Evolutionary conservation across 2,797 vertebrate genomes (phyloP), one percentile per base, ranked within the genome.

Genomic region (Xenops minutus): DNA sequence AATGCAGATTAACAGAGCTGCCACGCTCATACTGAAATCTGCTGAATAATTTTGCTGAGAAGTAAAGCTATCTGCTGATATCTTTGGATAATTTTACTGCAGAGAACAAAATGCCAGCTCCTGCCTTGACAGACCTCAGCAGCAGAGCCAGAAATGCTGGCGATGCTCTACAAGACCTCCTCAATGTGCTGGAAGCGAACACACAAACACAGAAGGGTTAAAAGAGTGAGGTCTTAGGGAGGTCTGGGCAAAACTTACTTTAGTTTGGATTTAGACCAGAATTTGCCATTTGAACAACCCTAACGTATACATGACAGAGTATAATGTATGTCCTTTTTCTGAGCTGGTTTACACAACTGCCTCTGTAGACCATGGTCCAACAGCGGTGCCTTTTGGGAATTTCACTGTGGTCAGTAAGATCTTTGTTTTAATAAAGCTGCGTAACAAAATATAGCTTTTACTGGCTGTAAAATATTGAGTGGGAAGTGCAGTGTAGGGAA

Each of bases 271-370:
- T 90, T 69, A 84, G 83, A 92, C 83, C 88, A 97, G 85, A 95
- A 94, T 95, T 90, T 93, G 90, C 94, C 92, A 94, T 95, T 84
- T 75, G 83, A 95, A 85, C 90, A 95, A 85, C 92, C 69, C 92
- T 95, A 95, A 93, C 80, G 76, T 93, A 95, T 67, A 93, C 80
- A 91, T 82, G 83, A 92, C 92, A 92, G 85, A 84, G 9, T 79
- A 90, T 95, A 95, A 96, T 59, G 59, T 90, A 96, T 86, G 88
- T 88, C 82, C 67, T 92, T 94, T 91, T 89, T 92, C 96, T 92
- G 91, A 87, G 93, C 64, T 79, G 82, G 95, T 96, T 95, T 95
- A 95, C 71, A 89, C 62, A 93, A 92, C 54, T 79, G 85, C 81
- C 91, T 89, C 89, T 88, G 79, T 49, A 84, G 91, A 95, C 85